Evolutionary conservation across 92 coral and sea anemone genomes (phyloP), one percentile per base, ranked within the genome.

Genomic region (Galaxea fascicularis): DNA sequence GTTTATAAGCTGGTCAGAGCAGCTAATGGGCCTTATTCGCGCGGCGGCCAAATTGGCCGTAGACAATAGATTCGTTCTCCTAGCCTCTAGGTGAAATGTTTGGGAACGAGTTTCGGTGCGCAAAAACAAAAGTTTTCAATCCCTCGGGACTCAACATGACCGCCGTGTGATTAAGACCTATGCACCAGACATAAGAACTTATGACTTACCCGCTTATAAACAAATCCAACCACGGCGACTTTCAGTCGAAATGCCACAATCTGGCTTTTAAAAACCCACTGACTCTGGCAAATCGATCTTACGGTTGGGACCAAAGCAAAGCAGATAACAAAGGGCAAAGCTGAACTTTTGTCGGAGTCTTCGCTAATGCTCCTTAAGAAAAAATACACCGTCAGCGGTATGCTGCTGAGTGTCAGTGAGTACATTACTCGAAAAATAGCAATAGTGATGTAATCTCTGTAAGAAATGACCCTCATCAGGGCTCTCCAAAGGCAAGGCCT

Each of bases 401-500:
- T 24, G 24, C 10, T 11, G 24, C n/a, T 59, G 13, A 59, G 6
- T 59, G 65, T n/a, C 27, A 59, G 3, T 22, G 65, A 59, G 24
- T 18, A 59, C 4, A 59, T n/a, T 16, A 59, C n/a, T 20, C 65
- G 21, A 21, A 59, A 12, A 12, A 59, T 24, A 10, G 7, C 65
- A 8, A 59, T 3, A 59, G 27, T 59, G 27, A 59, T 59, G 24
- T 20, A 59, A n/a, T 59, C 65, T 22, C 65, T 59, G 65, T 20
- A 59, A 16, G 65, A 11, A 22, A 59, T 59, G 11, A 59, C 27
- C 65, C 28, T 21, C 26, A 59, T 0, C 65, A 59, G 20, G 65
- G 65, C 65, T 7, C 24, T 59, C 65, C 65, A 59, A 59, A 59
- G 65, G 65, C 65, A 27, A 59, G 65, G 65, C 3, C 27, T 59